Base-by-base conservation (phyloP, 2,797 vertebrate species). In the Brotogeris chrysoptera region DNA sequence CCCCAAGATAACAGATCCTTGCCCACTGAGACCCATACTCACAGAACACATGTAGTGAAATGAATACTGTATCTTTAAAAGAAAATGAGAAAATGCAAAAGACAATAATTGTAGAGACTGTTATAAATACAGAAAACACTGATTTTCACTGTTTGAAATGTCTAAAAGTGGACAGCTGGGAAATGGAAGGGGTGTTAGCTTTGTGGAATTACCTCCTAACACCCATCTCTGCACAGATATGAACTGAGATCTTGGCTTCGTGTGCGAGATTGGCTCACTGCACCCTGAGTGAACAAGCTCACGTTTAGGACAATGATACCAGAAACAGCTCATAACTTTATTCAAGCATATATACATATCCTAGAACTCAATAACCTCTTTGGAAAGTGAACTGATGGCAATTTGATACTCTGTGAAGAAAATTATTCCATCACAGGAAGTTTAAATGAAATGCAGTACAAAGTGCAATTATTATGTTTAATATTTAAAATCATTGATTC, bases 401-500 rank as follows among this genome's bases (percentile, higher is more conserved):
- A 78, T 72, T 84, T 73, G 28, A 47, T 30, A 39, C 14, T 61
- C 55, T 28, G n/a, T 16, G 55, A 79, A 49, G 46, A 82, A 91
- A 90, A 88, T 23, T 50, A 79, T 55, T 79, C 59, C n/a, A 47
- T 52, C 27, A 14, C 8, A 64, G 20, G 34, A 77, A 69, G 15
- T 57, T 89, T 61, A 93, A 89, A 76, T 49, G 32, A 88, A 80
- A 80, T 47, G 25, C 24, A 43, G 30, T 55, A 41, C 41, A 52
- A 82, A 71, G 28, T 60, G 34, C 86, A 86, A 88, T 88, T 80
- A 82, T 38, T 24, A 24, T 47, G 32, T 90, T 88, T 90, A 69
- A 92, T 82, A 77, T 88, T 95, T 82, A 69, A 92, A 92, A 76
- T 60, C 12, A 55, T 84, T 76, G 17, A 90, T 53, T 92, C 81